These are phyloP conservation scores for Lordiphosa fenestrarum DNA, from an alignment of 2,888 invertebrate genomes.

Conservation along the genomic window DNA sequence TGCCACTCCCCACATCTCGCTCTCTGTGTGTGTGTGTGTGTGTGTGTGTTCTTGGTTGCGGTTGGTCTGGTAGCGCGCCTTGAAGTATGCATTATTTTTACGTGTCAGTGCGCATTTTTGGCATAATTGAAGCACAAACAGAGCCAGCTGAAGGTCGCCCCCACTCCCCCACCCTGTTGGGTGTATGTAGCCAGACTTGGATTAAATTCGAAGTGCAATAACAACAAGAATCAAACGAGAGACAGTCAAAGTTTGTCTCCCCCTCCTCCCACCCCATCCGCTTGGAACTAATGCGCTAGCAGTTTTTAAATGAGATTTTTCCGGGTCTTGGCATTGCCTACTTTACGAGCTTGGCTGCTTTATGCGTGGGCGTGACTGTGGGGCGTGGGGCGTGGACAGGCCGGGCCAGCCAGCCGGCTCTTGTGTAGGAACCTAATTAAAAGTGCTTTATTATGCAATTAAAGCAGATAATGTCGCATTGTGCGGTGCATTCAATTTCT, in stretches of 20 bases:
- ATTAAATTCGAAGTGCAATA: constrained; percentile 23
- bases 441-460: constrained; percentile 74
- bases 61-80: constrained; percentile 51
- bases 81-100: constrained; percentile 74
- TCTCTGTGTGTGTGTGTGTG: not conserved
- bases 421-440: constrained; percentile 65
- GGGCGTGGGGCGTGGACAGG: constrained; percentile 1
- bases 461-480: constrained; percentile 67
- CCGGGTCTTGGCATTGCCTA: constrained; percentile 3
- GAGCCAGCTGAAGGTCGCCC: constrained; percentile 33
- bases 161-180: constrained; percentile 14
- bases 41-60: constrained; percentile 13
- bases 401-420: constrained; percentile 8
- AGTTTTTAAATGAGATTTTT: constrained; percentile 35
- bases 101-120: constrained; percentile 72
- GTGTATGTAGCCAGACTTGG: constrained; percentile 38
- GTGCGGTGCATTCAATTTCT: constrained; percentile 7
- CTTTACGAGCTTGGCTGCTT: constrained; percentile 40
- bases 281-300: constrained; percentile 8
- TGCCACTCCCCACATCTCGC: not conserved
- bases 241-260: constrained; percentile 28
- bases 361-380: constrained; percentile 7
- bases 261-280: too few species aligned
- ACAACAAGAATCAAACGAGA: constrained; percentile 10
- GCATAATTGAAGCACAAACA: constrained; percentile 72